phyloP scores from a whole-genome alignment of 2,888 invertebrate species.

The Metallyticus violacea region DNA sequence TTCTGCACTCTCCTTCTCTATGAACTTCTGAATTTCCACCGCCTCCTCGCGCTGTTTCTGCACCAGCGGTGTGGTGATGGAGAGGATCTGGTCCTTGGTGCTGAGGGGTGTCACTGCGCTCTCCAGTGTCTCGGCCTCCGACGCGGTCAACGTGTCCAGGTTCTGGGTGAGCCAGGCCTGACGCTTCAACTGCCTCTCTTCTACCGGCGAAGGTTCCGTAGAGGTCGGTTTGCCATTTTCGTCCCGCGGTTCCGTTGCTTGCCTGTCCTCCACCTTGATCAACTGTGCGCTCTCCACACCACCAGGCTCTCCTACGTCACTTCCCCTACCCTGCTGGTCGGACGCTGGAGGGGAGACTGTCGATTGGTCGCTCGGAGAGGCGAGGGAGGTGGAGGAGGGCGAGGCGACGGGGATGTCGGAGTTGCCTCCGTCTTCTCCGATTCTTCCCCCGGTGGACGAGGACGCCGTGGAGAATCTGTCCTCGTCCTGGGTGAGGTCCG shows the following conservation, averaged over 20 bases:
- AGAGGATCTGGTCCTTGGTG: conserved; percentile 4
- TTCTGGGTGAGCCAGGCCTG: neutral
- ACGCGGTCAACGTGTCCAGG: neutral
- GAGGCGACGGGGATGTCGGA: neutral
- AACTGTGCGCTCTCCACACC: neutral
- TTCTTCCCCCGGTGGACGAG: conserved; percentile 35
- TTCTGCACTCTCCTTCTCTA: neutral
- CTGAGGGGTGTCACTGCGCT: neutral
- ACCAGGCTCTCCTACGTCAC: neutral
- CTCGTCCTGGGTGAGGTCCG: neutral
- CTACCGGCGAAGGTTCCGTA: neutral
- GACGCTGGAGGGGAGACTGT: neutral
- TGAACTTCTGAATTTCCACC: neutral
- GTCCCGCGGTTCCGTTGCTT: too few relatives aligned
- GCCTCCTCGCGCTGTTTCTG: neutral
- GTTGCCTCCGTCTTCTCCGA: conserved; percentile 49
- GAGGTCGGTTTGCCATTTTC: neutral
- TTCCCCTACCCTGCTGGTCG: neutral
- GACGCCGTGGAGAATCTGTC: neutral
- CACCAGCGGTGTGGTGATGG: neutral
- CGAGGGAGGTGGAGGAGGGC: neutral
- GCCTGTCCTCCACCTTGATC: neutral
- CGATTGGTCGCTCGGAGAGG: neutral
- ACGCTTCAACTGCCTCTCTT: neutral
- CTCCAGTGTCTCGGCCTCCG: neutral